Conservation (phyloP, 2,797 vertebrate species). For the Thunnus albacares region DNA sequence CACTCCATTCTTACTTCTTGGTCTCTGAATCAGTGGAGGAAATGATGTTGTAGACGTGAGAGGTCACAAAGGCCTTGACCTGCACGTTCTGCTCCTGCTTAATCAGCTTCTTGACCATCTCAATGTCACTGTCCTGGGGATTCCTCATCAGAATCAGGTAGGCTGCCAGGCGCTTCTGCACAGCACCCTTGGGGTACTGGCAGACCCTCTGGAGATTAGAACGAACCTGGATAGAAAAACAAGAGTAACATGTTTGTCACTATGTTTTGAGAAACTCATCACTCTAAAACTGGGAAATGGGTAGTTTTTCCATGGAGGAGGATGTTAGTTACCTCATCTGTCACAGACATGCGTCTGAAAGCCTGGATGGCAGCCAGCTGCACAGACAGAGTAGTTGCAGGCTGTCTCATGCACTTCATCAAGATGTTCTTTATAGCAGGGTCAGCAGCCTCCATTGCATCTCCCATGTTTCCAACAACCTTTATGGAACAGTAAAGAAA, state of each 20-base stretch:
- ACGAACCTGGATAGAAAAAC: constrained; percentile 80
- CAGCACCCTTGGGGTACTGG: constrained; percentile 84
- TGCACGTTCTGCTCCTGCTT: constrained; percentile 87
- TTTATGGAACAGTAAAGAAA: constrained; percentile 61
- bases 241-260: constrained; percentile 14
- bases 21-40: constrained; percentile 85
- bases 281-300: background rate
- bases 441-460: constrained; percentile 86
- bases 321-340: constrained; percentile 88
- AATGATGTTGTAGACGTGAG: constrained; percentile 93
- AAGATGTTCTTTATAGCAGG: constrained; percentile 85
- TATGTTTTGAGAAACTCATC: background rate
- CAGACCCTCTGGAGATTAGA: constrained; percentile 88
- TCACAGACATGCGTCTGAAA: constrained; percentile 91
- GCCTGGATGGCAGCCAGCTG: constrained; percentile 96
- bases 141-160: constrained; percentile 93
- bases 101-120: constrained; percentile 86
- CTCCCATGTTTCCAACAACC: constrained; percentile 95
- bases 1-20: constrained; percentile 85
- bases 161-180: constrained; percentile 92
- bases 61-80: constrained; percentile 92
- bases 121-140: constrained; percentile 85
- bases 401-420: constrained; percentile 89
- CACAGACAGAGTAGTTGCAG: constrained; percentile 86
- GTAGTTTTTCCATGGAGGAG: background rate